Percentiles rank a stretch among this genome's conserved stretches.
phyloP scores from a whole-genome alignment of 1,140 invertebrate genomes.

The Leptopilina clavipes region DNA sequence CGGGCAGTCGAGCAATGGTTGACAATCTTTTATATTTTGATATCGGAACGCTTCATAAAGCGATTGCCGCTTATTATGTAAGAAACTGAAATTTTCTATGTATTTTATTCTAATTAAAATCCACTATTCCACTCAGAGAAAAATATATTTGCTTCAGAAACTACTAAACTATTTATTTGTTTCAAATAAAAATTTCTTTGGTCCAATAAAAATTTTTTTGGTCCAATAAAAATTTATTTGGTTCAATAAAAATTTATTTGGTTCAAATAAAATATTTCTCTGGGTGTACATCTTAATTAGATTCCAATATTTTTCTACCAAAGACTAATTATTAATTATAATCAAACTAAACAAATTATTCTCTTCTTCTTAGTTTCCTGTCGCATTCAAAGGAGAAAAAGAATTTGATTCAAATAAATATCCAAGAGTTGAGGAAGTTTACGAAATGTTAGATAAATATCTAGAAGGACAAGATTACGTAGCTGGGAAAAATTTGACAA shows the following conservation, averaged over 20 bases:
- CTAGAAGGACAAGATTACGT: conserved; percentile 67
- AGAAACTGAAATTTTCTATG: conserved; percentile 55
- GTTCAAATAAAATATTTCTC: too few relatives aligned
- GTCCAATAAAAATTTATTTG: too few relatives aligned
- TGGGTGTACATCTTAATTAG: too few relatives aligned
- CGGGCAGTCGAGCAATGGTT: conserved; percentile 80
- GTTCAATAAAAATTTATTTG: too few relatives aligned
- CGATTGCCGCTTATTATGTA: conserved; percentile 78
- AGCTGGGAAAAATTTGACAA: conserved; percentile 71
- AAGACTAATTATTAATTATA: neutral
- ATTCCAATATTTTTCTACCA: too few relatives aligned
- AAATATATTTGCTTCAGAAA: too few relatives aligned
- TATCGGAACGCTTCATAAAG: conserved; percentile 79
- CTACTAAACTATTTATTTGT: too few relatives aligned
- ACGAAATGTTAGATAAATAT: conserved; percentile 63
- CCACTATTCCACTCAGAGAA: too few relatives aligned
- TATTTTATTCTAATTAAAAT: too few relatives aligned
- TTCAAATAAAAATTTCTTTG: too few relatives aligned
- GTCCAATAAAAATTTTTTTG: too few relatives aligned
- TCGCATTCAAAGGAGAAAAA: conserved; percentile 49
- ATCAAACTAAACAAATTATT: neutral
- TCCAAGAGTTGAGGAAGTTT: conserved; percentile 57
- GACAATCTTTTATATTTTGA: conserved; percentile 85
- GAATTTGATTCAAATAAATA: conserved; percentile 53
- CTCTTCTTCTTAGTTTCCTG: conserved; percentile 63